Base-by-base conservation (phyloP, 2,797 vertebrate genomes). In the Platalea minor region DNA sequence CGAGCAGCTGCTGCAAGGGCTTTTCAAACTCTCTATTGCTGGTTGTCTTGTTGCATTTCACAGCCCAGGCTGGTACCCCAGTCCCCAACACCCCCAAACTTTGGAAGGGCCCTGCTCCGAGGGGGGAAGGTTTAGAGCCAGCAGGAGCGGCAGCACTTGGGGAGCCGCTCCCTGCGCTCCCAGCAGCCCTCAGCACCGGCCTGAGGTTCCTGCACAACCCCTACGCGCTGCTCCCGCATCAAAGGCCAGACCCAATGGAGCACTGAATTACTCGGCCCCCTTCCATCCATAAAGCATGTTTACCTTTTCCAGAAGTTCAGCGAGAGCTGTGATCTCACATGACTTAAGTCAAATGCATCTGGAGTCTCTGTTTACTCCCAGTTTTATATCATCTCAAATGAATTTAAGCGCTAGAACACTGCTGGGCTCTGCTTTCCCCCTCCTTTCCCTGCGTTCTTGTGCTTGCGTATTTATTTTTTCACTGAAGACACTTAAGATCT, bases 251-350 rank as follows among this genome's bases (percentile, higher is more conserved):
- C 39, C 63, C 63, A 59, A 12, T 1, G 29, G 41, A 94, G 80
- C 65, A 9, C 19, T 28, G 88, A 83, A 76, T 92, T 84, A 54
- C 92, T 69, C 50, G 6, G 50, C 73, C 70, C 57, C 33, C 57
- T 89, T 92, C 93, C 75, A 80, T 97, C 93, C 91, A 33, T 85
- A 79, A 89, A 87, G 53, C 33, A 3, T 85, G 35, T 88, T 94
- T 88, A 91, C 87, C 88, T 93, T 91, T 81, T 83, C 72, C 77
- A 89, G 86, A 89, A 94, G 53, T 84, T 85, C 88, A 89, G 54
- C 7, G 16, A 78, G 74, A 79, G 57, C 83, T 57, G 43, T 72
- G 72, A 78, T 76, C 67, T 92, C 74, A 43, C 14, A 15, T 72
- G 81, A 91, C 28, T 61, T 37, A 25, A 24, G 83, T 88, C 29